Percentiles rank a stretch among this genome's conserved stretches.
Evolutionary conservation across 1,140 invertebrate species (phyloP).

Genomic region (Trachymyrmex septentrionalis): DNA sequence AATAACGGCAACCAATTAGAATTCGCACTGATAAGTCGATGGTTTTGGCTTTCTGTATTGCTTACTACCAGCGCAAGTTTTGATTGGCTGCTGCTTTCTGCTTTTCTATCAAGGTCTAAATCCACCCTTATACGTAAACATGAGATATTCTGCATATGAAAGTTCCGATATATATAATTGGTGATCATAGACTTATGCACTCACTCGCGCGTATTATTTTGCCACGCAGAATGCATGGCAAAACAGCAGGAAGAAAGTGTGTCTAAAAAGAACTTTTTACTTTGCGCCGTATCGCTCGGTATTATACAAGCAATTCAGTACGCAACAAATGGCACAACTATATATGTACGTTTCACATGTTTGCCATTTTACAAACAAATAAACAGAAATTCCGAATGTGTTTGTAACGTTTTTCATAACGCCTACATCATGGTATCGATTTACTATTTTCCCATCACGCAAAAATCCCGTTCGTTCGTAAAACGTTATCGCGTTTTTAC

Average conservation of each 20-base stretch:
- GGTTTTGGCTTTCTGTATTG: too few species aligned
- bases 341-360: not conserved
- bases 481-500: not conserved
- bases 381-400: conserved; percentile 5
- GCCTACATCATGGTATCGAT: not conserved
- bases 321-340: not conserved
- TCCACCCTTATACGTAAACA: too few species aligned
- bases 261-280: conserved; percentile 4
- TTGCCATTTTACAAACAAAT: conserved; percentile 9
- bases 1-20: too few species aligned
- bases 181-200: too few species aligned
- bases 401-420: not conserved
- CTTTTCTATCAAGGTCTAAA: too few species aligned
- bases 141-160: too few species aligned
- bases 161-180: not conserved
- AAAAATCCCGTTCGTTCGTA: not conserved
- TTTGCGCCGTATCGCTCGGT: not conserved
- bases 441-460: not conserved
- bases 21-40: too few species aligned
- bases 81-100: too few species aligned
- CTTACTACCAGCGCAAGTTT: too few species aligned
- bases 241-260: not conserved
- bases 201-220: not conserved
- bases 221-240: not conserved
- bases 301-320: not conserved